Percentiles rank a stretch among this genome's conserved stretches.
Evolutionary conservation across 2,797 vertebrate species (phyloP).

Genomic region (Bufotes viridis): DNA sequence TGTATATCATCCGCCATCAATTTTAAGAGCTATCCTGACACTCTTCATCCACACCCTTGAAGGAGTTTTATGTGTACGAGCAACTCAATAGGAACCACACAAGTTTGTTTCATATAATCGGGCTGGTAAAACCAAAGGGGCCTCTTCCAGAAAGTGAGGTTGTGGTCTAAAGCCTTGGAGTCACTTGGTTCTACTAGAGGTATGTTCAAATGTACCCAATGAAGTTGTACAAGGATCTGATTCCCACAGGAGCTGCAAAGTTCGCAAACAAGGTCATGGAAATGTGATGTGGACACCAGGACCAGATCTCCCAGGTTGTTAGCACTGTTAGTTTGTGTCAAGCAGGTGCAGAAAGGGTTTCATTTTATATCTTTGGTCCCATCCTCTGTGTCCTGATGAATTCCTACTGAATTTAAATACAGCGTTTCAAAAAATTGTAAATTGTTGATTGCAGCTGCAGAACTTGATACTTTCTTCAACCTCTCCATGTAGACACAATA

Average conservation of each 20-base stretch:
- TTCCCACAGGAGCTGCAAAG: background rate
- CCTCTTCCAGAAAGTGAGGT: background rate
- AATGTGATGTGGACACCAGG: background rate
- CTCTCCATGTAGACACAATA: background rate
- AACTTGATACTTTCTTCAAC: too few relatives aligned
- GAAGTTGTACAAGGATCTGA: background rate
- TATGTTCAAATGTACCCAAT: background rate
- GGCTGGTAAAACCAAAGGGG: background rate
- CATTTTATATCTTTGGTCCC: background rate
- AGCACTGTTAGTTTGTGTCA: background rate
- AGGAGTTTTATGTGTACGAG: too few relatives aligned
- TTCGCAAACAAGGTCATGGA: background rate
- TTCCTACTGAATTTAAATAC: background rate
- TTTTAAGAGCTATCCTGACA: too few relatives aligned
- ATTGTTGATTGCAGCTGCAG: background rate
- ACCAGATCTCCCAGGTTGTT: background rate
- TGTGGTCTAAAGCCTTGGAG: background rate
- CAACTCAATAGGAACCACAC: too few relatives aligned
- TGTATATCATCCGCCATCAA: too few relatives aligned
- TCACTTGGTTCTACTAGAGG: background rate
- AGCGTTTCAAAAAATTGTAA: background rate
- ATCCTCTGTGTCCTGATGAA: background rate
- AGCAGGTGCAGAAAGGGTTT: background rate
- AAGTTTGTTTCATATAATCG: background rate
- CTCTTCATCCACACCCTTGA: too few relatives aligned